Evolutionary conservation across 2,113 vertebrate genomes (phyloP).

Genomic region (Stigmatopora argus): DNA sequence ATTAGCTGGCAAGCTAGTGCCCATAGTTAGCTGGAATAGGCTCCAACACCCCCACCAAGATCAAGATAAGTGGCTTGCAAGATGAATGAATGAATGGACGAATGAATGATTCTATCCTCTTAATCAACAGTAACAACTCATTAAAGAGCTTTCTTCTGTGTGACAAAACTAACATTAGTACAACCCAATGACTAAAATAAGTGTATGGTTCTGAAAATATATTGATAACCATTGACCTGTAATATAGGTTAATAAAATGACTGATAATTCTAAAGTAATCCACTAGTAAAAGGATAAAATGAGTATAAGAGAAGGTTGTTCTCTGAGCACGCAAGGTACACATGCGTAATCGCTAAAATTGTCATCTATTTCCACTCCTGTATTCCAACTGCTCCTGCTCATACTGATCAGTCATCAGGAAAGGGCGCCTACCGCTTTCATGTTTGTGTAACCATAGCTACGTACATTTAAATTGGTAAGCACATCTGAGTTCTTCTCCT

Average conservation of each 20-base stretch:
- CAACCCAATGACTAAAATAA: no score
- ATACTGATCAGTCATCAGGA: slow-evolving; percentile 55
- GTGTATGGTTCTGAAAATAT: no score
- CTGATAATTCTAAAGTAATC: slow-evolving; percentile 5
- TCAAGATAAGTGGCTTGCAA: no score
- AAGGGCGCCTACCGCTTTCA: slow-evolving; percentile 63
- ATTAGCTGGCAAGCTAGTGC: no score
- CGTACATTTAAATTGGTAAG: slow-evolving; percentile 69
- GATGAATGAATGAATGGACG: no score
- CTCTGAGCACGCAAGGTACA: background rate
- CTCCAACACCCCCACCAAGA: no score
- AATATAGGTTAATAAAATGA: background rate
- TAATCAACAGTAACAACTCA: no score
- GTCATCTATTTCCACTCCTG: slow-evolving; percentile 19
- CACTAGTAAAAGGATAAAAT: slow-evolving; percentile 6
- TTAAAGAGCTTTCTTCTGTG: no score
- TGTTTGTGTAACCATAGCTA: slow-evolving; percentile 74
- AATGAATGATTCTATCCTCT: no score
- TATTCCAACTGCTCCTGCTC: slow-evolving; percentile 35
- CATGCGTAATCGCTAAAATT: background rate
- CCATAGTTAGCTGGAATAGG: no score
- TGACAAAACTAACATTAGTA: no score
- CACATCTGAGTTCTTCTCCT: slow-evolving; percentile 56
- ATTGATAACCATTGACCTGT: no score
- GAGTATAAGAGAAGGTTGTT: slow-evolving; percentile 2